phyloP scores from a whole-genome alignment of 2,113 vertebrate species.

The Thomomys bottae region DNA sequence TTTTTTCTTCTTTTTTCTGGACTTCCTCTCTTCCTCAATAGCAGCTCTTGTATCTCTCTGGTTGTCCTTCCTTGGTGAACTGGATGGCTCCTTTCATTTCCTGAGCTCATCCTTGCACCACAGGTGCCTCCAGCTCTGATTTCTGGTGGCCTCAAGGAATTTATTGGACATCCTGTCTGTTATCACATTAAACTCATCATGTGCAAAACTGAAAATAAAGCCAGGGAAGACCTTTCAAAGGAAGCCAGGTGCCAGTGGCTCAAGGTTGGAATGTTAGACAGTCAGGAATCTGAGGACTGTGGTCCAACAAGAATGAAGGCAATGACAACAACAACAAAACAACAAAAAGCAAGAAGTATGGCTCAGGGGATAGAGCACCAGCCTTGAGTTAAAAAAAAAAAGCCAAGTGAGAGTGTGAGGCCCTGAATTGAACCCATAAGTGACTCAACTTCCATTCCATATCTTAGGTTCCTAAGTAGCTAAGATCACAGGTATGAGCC shows the following conservation, averaged over 20 bases:
- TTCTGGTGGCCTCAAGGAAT: neutral
- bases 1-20: neutral
- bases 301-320: too few species aligned
- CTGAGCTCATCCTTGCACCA: neutral
- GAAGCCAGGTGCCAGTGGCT: too few species aligned
- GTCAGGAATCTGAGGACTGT: too few species aligned
- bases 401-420: too few species aligned
- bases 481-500: neutral
- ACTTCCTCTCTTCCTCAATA: conserved; percentile 4
- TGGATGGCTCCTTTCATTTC: neutral
- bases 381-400: too few species aligned
- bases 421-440: too few species aligned
- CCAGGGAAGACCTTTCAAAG: neutral
- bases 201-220: neutral
- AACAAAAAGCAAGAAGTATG: too few species aligned
- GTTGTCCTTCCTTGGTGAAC: neutral
- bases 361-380: too few species aligned
- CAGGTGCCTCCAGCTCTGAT: neutral
- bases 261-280: too few species aligned
- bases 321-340: too few species aligned
- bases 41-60: neutral
- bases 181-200: neutral
- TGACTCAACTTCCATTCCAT: neutral
- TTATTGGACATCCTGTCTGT: neutral
- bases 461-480: neutral